Conservation (phyloP, 2,888 invertebrate species). For the Yponomeuta sedellus region DNA sequence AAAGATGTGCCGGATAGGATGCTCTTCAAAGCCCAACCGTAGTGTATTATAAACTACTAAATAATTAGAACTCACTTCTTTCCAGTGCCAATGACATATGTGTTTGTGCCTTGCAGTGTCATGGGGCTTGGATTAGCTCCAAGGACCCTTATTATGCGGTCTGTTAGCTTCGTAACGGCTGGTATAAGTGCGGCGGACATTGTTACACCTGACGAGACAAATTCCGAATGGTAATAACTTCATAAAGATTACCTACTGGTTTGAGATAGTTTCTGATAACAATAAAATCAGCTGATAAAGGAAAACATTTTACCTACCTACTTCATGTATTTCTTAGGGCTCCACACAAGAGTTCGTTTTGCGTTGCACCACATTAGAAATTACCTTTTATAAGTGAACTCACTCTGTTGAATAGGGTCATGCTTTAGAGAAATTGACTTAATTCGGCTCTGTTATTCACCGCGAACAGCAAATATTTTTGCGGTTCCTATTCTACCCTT, state of each 20-base stretch:
- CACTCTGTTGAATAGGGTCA: neutral
- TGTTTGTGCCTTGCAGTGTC: constrained; percentile 99
- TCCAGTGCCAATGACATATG: constrained; percentile 96
- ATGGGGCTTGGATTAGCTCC: constrained; percentile 97
- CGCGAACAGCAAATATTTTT: too few relatives aligned
- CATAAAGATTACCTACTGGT: neutral
- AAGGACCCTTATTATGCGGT: constrained; percentile 88
- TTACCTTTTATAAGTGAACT: neutral
- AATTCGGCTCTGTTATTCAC: too few relatives aligned
- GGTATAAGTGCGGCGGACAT: constrained; percentile 84
- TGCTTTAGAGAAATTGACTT: too few relatives aligned
- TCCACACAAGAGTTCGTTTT: neutral
- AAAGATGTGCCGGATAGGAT: too few relatives aligned
- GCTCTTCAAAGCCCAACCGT: too few relatives aligned
- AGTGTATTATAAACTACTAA: too few relatives aligned
- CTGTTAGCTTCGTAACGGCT: constrained; percentile 85
- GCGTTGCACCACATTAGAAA: neutral
- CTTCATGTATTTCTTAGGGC: neutral
- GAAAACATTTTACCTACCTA: too few relatives aligned
- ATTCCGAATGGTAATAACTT: neutral
- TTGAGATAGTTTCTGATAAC: neutral
- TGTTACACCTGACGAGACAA: constrained; percentile 16
- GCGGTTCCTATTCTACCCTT: too few relatives aligned
- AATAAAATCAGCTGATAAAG: neutral
- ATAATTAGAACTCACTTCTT: constrained; percentile 76